phyloP scores from a whole-genome alignment of 2,113 vertebrate species.

The Dissostichus mawsoni region DNA sequence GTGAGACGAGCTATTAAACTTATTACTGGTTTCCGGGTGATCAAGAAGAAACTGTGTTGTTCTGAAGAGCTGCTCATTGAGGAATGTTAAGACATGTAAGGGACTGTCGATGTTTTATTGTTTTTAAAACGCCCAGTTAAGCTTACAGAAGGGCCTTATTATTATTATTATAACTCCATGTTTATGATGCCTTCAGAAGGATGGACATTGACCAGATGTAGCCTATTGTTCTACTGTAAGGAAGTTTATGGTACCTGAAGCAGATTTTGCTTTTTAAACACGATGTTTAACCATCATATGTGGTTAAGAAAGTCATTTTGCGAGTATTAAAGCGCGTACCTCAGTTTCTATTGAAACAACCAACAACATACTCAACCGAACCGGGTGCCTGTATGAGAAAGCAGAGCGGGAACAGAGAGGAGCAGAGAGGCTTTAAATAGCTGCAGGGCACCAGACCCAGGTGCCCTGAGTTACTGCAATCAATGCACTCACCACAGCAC shows the following conservation, averaged over 20 bases:
- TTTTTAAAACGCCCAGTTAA: constrained; percentile 17
- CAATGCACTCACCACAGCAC: too few species aligned
- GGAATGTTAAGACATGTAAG: constrained; percentile 88
- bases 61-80: constrained; percentile 95
- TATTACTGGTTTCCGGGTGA: constrained; percentile 93
- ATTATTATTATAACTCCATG: constrained; percentile 25
- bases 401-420: too few species aligned
- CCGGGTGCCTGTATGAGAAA: too few species aligned
- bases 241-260: constrained; percentile 61
- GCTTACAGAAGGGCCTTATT: constrained; percentile 66
- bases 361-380: too few species aligned
- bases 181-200: constrained; percentile 62
- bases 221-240: constrained; percentile 53
- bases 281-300: constrained; percentile 47
- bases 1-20: constrained; percentile 89
- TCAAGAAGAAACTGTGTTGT: constrained; percentile 97
- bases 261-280: constrained; percentile 22
- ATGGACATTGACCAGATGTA: constrained; percentile 45
- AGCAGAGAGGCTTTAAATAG: too few species aligned
- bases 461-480: too few species aligned
- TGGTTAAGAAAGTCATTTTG: constrained; percentile 54
- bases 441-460: too few species aligned
- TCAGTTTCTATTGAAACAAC: constrained; percentile 81
- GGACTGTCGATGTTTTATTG: constrained; percentile 10
- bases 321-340: constrained; percentile 71